Evolutionary conservation across 2,888 invertebrate genomes (phyloP).

Genomic region (Steinernema carpocapsae): DNA sequence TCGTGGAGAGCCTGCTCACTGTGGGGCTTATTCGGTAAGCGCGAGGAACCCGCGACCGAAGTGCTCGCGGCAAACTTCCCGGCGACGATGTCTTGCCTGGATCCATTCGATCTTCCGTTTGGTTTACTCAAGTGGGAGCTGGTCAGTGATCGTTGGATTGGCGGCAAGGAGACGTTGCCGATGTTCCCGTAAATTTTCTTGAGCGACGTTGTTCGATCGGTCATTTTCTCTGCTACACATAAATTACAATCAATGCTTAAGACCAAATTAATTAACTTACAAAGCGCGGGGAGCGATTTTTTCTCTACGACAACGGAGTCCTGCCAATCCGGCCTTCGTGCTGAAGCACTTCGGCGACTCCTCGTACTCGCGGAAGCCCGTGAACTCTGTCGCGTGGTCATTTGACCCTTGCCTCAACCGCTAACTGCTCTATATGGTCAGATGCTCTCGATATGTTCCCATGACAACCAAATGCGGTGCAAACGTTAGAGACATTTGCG

Average conservation of each 20-base stretch:
- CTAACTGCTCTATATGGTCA: constrained; percentile 27
- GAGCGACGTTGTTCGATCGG: background rate
- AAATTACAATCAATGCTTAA: background rate
- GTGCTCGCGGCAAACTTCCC: background rate
- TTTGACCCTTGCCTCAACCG: background rate
- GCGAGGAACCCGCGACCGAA: background rate
- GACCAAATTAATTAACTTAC: background rate
- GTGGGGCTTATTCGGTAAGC: background rate
- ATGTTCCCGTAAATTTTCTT: constrained; percentile 16
- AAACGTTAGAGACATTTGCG: background rate
- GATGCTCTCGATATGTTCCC: constrained; percentile 28
- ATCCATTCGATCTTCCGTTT: constrained; percentile 9
- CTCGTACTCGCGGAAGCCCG: background rate
- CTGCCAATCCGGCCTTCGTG: background rate
- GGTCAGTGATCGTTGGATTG: constrained; percentile 10
- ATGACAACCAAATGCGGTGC: constrained; percentile 11
- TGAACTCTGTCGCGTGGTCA: constrained; percentile 22
- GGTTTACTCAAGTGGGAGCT: background rate
- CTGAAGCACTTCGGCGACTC: constrained; percentile 18
- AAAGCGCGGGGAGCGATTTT: background rate
- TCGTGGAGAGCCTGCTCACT: constrained; percentile 8
- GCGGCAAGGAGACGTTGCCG: background rate
- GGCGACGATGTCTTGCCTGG: background rate
- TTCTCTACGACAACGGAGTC: constrained; percentile 23
- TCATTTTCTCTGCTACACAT: background rate